These are phyloP conservation scores for Dastarcus helophoroides DNA, from an alignment of 2,888 invertebrate species.

Conservation along the genomic window DNA sequence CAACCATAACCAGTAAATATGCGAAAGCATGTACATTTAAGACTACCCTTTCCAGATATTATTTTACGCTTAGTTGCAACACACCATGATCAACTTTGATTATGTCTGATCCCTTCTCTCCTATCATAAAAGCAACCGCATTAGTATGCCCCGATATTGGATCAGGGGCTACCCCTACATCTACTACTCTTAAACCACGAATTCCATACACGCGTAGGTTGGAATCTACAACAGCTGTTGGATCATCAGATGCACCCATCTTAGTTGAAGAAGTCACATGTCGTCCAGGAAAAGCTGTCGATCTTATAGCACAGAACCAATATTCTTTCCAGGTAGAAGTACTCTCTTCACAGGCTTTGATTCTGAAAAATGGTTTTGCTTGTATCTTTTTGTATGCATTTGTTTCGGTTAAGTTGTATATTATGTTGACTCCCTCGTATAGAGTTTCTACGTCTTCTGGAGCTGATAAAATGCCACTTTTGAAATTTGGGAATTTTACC, in stretches of 20 bases:
- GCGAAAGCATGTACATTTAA: no score
- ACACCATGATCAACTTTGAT: slow-evolving; percentile 31
- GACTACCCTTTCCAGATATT: no score
- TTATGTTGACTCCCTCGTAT: slow-evolving; percentile 41
- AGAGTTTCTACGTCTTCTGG: slow-evolving; percentile 33
- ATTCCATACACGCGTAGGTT: slow-evolving; percentile 51
- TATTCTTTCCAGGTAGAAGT: slow-evolving; percentile 46
- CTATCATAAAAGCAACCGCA: slow-evolving; percentile 57
- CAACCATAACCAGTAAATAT: no score
- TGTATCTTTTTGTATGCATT: slow-evolving; percentile 43
- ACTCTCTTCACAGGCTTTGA: slow-evolving; percentile 42
- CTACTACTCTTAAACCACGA: slow-evolving; percentile 48
- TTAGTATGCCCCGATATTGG: slow-evolving; percentile 54
- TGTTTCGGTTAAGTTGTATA: slow-evolving; percentile 37
- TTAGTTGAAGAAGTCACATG: slow-evolving; percentile 57
- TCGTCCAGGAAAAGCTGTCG: slow-evolving; percentile 49
- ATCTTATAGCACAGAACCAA: slow-evolving; percentile 52
- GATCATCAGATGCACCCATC: slow-evolving; percentile 50
- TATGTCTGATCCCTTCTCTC: slow-evolving; percentile 54
- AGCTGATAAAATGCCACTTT: slow-evolving; percentile 44
- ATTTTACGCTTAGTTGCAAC: no score
- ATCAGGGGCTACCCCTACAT: slow-evolving; percentile 55
- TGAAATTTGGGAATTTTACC: slow-evolving; percentile 44
- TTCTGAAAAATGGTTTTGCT: slow-evolving; percentile 41
- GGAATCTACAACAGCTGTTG: slow-evolving; percentile 49